Conservation (phyloP, 2,888 invertebrate genomes). For the Caenorhabditis sp. region DNA sequence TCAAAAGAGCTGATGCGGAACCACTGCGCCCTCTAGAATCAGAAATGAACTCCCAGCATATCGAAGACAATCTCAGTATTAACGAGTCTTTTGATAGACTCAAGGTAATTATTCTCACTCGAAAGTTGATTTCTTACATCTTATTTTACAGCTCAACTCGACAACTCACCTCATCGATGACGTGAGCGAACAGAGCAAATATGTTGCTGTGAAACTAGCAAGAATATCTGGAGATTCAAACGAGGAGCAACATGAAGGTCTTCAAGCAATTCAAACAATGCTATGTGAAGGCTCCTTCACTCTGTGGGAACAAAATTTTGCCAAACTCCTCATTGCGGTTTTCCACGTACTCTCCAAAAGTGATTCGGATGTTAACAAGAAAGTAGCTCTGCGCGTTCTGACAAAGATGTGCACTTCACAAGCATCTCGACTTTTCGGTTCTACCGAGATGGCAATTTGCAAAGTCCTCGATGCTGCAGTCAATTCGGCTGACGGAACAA, state of each 20-base stretch:
- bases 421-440: constrained; percentile 64
- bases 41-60: constrained; percentile 34
- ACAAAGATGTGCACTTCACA: constrained; percentile 63
- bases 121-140: not conserved
- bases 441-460: constrained; percentile 59
- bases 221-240: constrained; percentile 15
- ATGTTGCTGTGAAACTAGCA: constrained; percentile 31
- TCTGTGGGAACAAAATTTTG: constrained; percentile 61
- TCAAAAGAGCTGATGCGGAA: constrained; percentile 12
- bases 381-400: constrained; percentile 59
- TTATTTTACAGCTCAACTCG: constrained; percentile 49
- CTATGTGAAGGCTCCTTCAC: constrained; percentile 67
- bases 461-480: constrained; percentile 63
- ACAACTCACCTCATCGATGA: constrained; percentile 59
- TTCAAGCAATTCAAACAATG: constrained; percentile 51
- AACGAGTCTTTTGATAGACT: constrained; percentile 61
- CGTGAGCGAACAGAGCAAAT: constrained; percentile 36
- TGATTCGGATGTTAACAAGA: constrained; percentile 52
- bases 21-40: constrained; percentile 43
- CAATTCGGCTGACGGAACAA: constrained; percentile 51
- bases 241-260: constrained; percentile 48
- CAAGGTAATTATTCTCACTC: constrained; percentile 20
- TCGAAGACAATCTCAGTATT: constrained; percentile 31
- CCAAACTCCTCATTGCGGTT: constrained; percentile 51
- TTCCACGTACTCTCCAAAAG: constrained; percentile 55